phyloP scores from a whole-genome alignment of 1,140 invertebrate genomes.

The Cecropterus lyciades region DNA sequence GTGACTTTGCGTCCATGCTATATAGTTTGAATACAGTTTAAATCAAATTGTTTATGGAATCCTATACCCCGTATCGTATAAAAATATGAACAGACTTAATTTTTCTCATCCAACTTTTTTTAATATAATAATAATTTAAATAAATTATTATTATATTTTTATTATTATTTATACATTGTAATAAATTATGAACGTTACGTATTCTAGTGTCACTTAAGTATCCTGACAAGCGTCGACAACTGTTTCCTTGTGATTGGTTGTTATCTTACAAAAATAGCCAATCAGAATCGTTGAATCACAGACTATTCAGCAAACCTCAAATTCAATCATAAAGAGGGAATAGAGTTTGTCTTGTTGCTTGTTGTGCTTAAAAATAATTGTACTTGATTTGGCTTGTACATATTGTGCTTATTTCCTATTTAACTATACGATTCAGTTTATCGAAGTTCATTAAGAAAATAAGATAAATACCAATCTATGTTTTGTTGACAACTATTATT shows the following conservation, averaged over 20 bases:
- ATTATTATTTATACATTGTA: too few relatives aligned
- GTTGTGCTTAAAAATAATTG: too few relatives aligned
- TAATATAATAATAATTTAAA: too few relatives aligned
- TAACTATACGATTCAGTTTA: background rate
- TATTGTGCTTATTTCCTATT: too few relatives aligned
- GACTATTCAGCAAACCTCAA: constrained; percentile 17
- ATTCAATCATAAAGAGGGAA: background rate
- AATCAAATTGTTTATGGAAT: too few relatives aligned
- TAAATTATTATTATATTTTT: too few relatives aligned
- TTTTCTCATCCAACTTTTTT: too few relatives aligned
- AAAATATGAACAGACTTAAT: too few relatives aligned
- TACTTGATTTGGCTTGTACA: background rate
- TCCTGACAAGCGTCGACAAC: constrained; percentile 55
- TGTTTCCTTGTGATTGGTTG: constrained; percentile 75
- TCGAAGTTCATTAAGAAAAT: background rate
- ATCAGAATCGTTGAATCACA: constrained; percentile 34
- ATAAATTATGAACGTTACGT: too few relatives aligned
- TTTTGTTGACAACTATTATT: constrained; percentile 13
- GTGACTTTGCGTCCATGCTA: too few relatives aligned
- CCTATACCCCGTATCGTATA: too few relatives aligned
- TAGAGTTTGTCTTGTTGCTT: background rate
- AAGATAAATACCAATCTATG: constrained; percentile 20
- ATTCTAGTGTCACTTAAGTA: background rate
- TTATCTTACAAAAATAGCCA: constrained; percentile 52
- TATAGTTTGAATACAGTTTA: too few relatives aligned